A percentile compares a stretch with the other conserved stretches of the same genome.
phyloP scores from a whole-genome alignment of 2,888 invertebrate species.

The Palloptera scutellata region DNA sequence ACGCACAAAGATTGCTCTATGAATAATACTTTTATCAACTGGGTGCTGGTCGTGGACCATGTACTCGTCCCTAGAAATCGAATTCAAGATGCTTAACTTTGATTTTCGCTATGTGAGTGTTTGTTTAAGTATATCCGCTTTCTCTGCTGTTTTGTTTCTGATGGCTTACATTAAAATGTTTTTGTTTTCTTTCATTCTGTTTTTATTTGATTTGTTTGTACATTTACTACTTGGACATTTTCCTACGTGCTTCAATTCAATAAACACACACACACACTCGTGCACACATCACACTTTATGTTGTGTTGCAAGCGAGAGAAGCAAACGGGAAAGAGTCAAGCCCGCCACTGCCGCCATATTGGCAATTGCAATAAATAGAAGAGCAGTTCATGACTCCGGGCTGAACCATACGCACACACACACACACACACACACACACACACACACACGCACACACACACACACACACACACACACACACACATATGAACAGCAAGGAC shows the following conservation, averaged over 20 bases:
- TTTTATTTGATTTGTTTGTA: too few relatives aligned
- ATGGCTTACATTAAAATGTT: too few relatives aligned
- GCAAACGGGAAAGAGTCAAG: not conserved
- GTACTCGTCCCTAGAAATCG: too few relatives aligned
- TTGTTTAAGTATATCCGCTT: too few relatives aligned
- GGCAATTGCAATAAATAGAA: not conserved
- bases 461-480: not conserved
- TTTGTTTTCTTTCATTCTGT: too few relatives aligned
- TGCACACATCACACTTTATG: too few relatives aligned
- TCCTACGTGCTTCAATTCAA: constrained; percentile 3
- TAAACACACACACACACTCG: not conserved
- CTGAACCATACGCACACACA: not conserved
- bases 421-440: not conserved
- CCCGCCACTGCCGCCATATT: not conserved
- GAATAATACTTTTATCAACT: too few relatives aligned
- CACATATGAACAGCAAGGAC: not conserved
- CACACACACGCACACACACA: not conserved
- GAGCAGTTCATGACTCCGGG: not conserved
- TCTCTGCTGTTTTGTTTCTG: too few relatives aligned
- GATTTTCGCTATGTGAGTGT: too few relatives aligned
- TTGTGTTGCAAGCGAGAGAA: not conserved
- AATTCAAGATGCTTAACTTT: too few relatives aligned
- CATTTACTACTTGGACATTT: not conserved
- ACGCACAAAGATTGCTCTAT: too few relatives aligned
- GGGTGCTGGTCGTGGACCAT: too few relatives aligned